Conservation (phyloP, 37 sponge, comb jelly and placozoan genomes). For the Haliclona indistincta region DNA sequence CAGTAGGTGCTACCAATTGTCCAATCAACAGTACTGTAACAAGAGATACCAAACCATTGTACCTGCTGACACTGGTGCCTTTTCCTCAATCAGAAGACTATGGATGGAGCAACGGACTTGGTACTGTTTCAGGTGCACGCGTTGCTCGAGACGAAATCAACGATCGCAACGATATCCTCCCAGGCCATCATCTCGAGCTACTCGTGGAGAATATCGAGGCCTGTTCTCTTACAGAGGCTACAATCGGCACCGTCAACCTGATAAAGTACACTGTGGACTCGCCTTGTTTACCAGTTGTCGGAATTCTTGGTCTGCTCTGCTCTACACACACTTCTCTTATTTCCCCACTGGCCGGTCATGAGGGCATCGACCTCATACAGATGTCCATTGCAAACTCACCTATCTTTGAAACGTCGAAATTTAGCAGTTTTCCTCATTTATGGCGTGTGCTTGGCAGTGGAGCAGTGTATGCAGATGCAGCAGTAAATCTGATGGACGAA, state of each 20-base stretch:
- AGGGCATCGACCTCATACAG: conserved; percentile 1
- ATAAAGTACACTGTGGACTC: neutral
- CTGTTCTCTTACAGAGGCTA: neutral
- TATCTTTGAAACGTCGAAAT: neutral
- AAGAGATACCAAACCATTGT: too few species aligned
- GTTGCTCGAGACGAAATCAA: neutral
- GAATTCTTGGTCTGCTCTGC: neutral
- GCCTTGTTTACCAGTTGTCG: neutral
- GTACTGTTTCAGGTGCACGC: neutral
- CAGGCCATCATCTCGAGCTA: neutral
- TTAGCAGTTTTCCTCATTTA: neutral
- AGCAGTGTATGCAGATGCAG: neutral
- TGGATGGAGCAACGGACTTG: neutral
- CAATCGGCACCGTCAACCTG: neutral
- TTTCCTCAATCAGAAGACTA: too few species aligned
- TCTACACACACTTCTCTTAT: neutral
- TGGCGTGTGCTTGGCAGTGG: neutral
- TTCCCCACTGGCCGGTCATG: neutral
- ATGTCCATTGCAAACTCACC: neutral
- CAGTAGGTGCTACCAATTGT: too few species aligned
- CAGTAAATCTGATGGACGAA: neutral
- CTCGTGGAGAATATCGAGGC: neutral
- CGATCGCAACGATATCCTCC: neutral
- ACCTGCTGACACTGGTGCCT: too few species aligned
- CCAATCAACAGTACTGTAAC: too few species aligned